Base-by-base conservation (phyloP, 2,113 vertebrate species). In the Damaliscus lunatus region DNA sequence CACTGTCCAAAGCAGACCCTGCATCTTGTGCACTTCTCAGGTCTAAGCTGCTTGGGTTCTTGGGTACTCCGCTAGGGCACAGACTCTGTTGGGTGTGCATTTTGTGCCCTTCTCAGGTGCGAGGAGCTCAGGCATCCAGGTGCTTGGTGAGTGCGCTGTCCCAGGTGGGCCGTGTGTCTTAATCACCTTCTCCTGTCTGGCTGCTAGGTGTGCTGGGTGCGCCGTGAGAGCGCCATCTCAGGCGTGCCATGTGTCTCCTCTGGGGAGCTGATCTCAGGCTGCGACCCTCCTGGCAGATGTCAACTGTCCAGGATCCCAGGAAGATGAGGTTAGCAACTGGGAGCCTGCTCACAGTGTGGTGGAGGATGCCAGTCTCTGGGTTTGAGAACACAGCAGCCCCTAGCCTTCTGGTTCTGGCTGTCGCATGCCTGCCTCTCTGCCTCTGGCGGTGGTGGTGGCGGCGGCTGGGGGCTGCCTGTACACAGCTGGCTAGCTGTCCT, bases 401-500 rank as follows among this genome's bases (percentile, higher is more conserved):
- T 71, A 11, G n/a, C 64, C n/a, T 67, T 36, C 64, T 19, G 64
- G n/a, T 10, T 36, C n/a, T 0, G 0, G n/a, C 64, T 36, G 64
- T 21, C 0, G 1, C 17, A 3, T 36, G n/a, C 33, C n/a, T 71
- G 17, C n/a, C 17, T 21, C n/a, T 71, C n/a, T 36, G 17, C n/a
- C n/a, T 36, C 17, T 0, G 0, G n/a, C 1, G 4, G 10, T 21
- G n/a, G 17, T 5, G 9, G n/a, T 6, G n/a, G 9, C 13, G 0
- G 60, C 3, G 0, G 60, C 13, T 10, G 19, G 4, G n/a, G n/a
- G n/a, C 2, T 11, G 64, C n/a, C 64, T 36, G n/a, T 36, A 36
- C 67, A 6, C 17, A 71, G 67, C 67, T 3, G n/a, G n/a, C 67
- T 40, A 40, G 67, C 67, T 71, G 9, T 36, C 64, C n/a, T 71